Percentiles rank a stretch among this genome's conserved stretches.
Evolutionary conservation across 2,797 vertebrate species (phyloP).

Genomic region (Eupleurogrammus muticus): DNA sequence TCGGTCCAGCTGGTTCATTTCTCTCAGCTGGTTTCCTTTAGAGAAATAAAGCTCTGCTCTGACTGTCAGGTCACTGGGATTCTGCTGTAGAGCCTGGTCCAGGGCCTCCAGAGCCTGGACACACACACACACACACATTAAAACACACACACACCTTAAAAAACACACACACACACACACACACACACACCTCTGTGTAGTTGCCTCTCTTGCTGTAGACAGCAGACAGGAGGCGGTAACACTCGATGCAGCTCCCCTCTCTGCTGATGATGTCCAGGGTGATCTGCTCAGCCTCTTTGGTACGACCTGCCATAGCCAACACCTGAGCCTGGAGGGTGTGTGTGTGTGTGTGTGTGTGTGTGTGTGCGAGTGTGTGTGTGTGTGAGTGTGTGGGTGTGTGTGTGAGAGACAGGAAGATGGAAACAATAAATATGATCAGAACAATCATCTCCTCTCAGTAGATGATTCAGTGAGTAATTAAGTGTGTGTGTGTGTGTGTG

Average conservation of each 20-base stretch:
- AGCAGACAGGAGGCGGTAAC: conserved; percentile 94
- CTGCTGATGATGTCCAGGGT: conserved; percentile 86
- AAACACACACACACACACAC: too few species aligned
- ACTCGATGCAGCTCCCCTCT: conserved; percentile 89
- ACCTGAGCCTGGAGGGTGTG: conserved; percentile 89
- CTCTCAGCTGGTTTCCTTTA: conserved; percentile 96
- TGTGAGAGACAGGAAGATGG: neutral
- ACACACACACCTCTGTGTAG: conserved; percentile 66
- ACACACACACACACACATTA: conserved; percentile 3
- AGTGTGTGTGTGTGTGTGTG: conserved; percentile 3
- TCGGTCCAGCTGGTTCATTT: conserved; percentile 93
- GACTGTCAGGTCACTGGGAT: conserved; percentile 88
- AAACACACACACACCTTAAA: too few species aligned
- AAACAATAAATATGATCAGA: neutral
- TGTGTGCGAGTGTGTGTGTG: neutral
- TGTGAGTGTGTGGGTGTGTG: neutral
- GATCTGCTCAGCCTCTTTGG: conserved; percentile 90
- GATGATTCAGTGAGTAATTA: neutral
- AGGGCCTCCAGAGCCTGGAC: conserved; percentile 90
- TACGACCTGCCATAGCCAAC: conserved; percentile 88
- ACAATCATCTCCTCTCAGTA: too few species aligned
- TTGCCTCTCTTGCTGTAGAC: conserved; percentile 94
- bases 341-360: neutral
- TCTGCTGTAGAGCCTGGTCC: conserved; percentile 90
- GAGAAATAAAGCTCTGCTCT: conserved; percentile 95